Percentiles rank a stretch among this genome's conserved stretches.
Conservation (phyloP, 2,113 vertebrate species). For the Cairina moschata region DNA sequence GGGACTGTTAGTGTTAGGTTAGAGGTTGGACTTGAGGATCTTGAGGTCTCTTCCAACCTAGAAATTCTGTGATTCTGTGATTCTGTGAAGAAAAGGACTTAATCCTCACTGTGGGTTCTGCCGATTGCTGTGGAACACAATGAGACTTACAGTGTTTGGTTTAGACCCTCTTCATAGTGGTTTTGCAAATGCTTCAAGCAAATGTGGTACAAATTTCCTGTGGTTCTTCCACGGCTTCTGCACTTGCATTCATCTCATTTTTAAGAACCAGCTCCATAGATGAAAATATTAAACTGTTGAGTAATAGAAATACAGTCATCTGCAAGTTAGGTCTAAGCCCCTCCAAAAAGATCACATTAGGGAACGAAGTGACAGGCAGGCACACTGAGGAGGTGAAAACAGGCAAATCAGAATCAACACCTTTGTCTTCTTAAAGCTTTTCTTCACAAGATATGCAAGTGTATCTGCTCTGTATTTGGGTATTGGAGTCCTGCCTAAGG, state of each 20-base stretch:
- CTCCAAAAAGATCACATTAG: background rate
- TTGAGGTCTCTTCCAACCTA: no score
- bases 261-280: background rate
- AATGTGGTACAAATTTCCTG: background rate
- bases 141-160: background rate
- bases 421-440: background rate
- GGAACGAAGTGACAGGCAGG: background rate
- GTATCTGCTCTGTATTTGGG: background rate
- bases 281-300: background rate
- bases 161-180: background rate
- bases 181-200: background rate
- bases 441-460: background rate
- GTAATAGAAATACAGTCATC: background rate
- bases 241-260: background rate
- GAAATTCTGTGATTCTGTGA: no score
- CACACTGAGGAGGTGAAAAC: background rate
- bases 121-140: fast-evolving
- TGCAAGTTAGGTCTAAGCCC: background rate
- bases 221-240: background rate
- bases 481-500: background rate
- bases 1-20: no score
- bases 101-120: background rate
- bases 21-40: no score
- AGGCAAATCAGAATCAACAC: background rate
- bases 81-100: background rate